Conservation (phyloP, 2,888 invertebrate species). For the Melipona bicolor region DNA sequence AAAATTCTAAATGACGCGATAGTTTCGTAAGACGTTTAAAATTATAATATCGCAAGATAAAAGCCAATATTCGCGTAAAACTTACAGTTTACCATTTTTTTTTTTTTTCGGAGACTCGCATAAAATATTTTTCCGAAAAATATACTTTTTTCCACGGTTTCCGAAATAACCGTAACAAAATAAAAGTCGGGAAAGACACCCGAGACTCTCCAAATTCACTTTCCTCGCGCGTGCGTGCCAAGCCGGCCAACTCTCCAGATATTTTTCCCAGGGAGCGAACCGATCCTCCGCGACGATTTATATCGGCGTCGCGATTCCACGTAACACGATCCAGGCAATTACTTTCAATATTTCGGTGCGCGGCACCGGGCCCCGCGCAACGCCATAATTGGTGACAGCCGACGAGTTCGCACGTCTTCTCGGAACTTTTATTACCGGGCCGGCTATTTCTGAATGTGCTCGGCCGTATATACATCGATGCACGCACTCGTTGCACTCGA, state of each 20-base stretch:
- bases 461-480: conserved; percentile 28
- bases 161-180: too few relatives aligned
- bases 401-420: conserved; percentile 50
- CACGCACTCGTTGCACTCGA: conserved; percentile 31
- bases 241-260: background rate
- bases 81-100: too few relatives aligned
- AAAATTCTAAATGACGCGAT: too few relatives aligned
- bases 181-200: too few relatives aligned
- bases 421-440: conserved; percentile 54
- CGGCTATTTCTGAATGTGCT: conserved; percentile 57
- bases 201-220: background rate
- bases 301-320: background rate
- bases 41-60: too few relatives aligned
- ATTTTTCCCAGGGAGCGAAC: background rate
- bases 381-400: conserved; percentile 60
- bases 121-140: too few relatives aligned
- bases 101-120: too few relatives aligned
- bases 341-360: conserved; percentile 54
- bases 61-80: too few relatives aligned
- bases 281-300: background rate
- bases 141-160: too few relatives aligned
- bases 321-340: conserved; percentile 58
- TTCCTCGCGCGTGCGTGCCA: background rate
- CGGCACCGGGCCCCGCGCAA: conserved; percentile 21
- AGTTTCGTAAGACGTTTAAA: too few relatives aligned